Evolutionary conservation across 2,888 invertebrate species (phyloP).

Genomic region (Megamerina dolium): DNA sequence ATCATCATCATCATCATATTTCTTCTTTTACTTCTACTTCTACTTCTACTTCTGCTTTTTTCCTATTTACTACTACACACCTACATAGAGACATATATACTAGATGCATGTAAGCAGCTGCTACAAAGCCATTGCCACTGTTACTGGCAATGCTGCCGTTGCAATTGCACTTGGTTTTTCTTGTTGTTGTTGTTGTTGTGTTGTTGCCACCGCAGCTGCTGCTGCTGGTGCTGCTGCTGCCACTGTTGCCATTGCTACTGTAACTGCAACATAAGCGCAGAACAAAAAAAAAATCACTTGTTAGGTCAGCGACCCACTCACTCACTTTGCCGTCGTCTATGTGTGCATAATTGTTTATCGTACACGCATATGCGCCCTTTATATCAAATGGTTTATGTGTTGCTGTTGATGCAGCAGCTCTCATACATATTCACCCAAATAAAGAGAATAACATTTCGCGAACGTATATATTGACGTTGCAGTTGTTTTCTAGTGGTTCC

Average conservation of each 20-base stretch:
- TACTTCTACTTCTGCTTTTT: too few species aligned
- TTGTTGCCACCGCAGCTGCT: too few species aligned
- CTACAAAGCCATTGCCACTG: too few species aligned
- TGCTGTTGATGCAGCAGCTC: not conserved
- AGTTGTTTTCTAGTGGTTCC: slow-evolving; percentile 5
- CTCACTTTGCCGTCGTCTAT: not conserved
- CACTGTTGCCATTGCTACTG: slow-evolving; percentile 20
- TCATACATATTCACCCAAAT: too few species aligned
- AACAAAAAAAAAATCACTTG: slow-evolving; percentile 44
- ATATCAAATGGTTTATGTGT: not conserved
- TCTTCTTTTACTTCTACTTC: too few species aligned
- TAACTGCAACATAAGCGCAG: too few species aligned
- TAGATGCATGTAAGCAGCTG: too few species aligned
- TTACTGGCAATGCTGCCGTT: slow-evolving; percentile 6
- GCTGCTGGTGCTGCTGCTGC: slow-evolving; percentile 11
- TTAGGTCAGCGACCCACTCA: slow-evolving; percentile 44
- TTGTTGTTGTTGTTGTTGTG: slow-evolving; percentile 1
- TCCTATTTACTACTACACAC: too few species aligned
- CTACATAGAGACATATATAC: too few species aligned
- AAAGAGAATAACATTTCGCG: too few species aligned
- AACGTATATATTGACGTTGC: not conserved
- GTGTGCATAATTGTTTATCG: slow-evolving; percentile 11
- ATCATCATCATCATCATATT: too few species aligned
- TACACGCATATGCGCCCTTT: slow-evolving; percentile 2
- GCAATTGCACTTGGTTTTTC: slow-evolving; percentile 3